Conservation (phyloP, 2,113 vertebrate genomes). For the Sprattus sprattus region DNA sequence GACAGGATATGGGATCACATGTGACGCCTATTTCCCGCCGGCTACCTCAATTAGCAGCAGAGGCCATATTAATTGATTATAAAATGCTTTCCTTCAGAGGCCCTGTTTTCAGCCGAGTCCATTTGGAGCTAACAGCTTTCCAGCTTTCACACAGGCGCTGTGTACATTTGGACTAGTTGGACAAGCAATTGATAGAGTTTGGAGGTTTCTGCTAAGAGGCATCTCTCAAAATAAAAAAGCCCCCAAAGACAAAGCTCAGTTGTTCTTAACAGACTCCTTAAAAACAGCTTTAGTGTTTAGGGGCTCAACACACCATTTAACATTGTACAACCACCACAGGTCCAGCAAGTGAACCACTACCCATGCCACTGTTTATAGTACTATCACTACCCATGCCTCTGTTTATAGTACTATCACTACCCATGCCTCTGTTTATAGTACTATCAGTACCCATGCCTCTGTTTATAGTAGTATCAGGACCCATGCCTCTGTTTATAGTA, state of each 20-base stretch:
- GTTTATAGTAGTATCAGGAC: background rate
- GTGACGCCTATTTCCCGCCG: background rate
- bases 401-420: too few relatives aligned
- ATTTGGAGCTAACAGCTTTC: background rate
- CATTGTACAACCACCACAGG: background rate
- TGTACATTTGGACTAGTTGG: background rate
- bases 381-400: too few relatives aligned
- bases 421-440: too few relatives aligned
- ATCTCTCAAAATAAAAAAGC: background rate
- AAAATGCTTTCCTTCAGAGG: background rate
- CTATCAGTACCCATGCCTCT: background rate
- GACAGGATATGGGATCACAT: background rate
- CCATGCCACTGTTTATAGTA: background rate
- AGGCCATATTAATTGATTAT: slow-evolving; percentile 6
- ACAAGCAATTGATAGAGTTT: background rate
- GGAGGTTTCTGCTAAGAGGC: background rate
- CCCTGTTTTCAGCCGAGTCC: background rate
- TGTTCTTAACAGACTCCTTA: background rate
- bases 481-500: too few relatives aligned
- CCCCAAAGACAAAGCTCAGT: background rate
- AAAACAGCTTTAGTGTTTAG: background rate
- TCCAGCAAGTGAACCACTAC: background rate
- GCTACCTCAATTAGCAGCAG: background rate
- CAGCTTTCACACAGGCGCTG: background rate
- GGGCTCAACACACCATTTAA: background rate